These are phyloP conservation scores for Eristalinus sepulchralis DNA, from an alignment of 2,888 invertebrate species.

Conservation along the genomic window DNA sequence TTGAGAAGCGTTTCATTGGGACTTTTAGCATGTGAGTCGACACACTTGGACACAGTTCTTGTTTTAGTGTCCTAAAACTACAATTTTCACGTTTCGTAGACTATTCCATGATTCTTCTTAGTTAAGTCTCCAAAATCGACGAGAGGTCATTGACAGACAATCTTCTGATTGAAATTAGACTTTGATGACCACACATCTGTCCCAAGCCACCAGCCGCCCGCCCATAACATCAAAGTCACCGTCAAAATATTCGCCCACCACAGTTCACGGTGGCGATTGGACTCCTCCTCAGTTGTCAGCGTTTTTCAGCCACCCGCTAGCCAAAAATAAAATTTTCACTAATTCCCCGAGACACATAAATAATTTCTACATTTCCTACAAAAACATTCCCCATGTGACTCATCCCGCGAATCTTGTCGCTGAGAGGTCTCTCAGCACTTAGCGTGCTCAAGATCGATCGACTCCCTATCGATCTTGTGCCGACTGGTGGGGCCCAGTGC, in stretches of 20 bases:
- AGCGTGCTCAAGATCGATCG: constrained; percentile 53
- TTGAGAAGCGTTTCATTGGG: too few relatives aligned
- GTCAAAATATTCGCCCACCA: neutral
- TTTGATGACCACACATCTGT: too few relatives aligned
- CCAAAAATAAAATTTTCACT: constrained; percentile 53
- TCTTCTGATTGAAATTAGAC: too few relatives aligned
- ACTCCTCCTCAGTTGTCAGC: constrained; percentile 29
- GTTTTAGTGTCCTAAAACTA: too few relatives aligned
- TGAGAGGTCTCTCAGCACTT: neutral
- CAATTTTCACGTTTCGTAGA: too few relatives aligned
- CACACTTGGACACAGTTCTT: too few relatives aligned
- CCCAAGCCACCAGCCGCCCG: too few relatives aligned
- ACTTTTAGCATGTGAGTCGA: too few relatives aligned
- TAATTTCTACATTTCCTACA: constrained; percentile 31
- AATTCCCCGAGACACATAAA: constrained; percentile 16
- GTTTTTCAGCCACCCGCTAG: constrained; percentile 32
- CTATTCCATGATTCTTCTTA: too few relatives aligned
- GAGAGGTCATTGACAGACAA: too few relatives aligned
- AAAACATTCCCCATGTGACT: neutral
- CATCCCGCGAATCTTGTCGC: constrained; percentile 5
- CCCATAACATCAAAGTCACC: neutral
- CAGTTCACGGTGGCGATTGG: neutral
- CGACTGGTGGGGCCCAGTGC: constrained; percentile 24
- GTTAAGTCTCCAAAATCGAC: too few relatives aligned
- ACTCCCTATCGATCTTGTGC: constrained; percentile 62